Conservation (phyloP, 2,113 vertebrate genomes). For the Macrotus californicus region DNA sequence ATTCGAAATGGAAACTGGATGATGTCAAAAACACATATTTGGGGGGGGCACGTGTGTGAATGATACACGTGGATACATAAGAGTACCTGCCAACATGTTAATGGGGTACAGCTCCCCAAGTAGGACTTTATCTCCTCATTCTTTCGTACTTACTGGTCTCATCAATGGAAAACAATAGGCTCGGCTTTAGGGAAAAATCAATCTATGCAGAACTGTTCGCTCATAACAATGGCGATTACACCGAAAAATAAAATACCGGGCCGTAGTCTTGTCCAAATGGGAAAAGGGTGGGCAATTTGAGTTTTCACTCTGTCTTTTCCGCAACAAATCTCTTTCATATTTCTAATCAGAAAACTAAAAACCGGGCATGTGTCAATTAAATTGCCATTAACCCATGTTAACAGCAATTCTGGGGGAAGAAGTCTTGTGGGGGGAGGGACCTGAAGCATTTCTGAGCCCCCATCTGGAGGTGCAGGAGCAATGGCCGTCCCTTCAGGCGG, state of each 20-base stretch:
- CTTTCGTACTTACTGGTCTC: neutral
- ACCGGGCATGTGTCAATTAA: neutral
- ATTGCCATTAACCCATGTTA: accelerated
- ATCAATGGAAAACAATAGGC: neutral
- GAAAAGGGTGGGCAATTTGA: accelerated
- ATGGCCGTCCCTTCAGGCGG: accelerated
- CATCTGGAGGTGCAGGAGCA: neutral
- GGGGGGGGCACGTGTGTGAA: accelerated
- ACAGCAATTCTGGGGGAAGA: accelerated
- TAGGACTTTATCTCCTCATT: neutral
- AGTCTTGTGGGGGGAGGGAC: neutral
- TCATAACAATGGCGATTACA: accelerated
- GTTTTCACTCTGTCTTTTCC: accelerated
- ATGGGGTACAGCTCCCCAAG: neutral
- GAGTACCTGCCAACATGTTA: neutral
- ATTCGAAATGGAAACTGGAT: neutral
- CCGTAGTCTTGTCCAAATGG: accelerated
- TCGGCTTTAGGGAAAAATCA: neutral
- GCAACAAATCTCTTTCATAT: neutral
- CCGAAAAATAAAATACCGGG: neutral
- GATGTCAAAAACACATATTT: accelerated
- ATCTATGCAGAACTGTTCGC: neutral
- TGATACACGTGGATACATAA: neutral
- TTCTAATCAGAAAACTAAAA: neutral
- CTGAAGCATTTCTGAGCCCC: accelerated